phyloP scores from a whole-genome alignment of 1,140 invertebrate genomes.

The Lucilia cuprina region DNA sequence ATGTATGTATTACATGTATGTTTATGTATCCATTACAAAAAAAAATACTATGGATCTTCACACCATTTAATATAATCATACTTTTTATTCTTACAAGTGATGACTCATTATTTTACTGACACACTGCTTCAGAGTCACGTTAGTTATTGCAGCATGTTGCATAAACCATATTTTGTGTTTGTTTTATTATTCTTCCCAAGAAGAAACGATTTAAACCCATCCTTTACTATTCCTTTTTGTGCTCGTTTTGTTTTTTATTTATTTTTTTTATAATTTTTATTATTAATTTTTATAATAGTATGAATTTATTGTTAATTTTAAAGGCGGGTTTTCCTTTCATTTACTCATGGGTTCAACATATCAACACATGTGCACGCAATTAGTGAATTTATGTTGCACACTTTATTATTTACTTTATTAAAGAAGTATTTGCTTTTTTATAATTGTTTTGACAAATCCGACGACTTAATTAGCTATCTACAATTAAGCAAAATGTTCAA shows the following conservation, averaged over 20 bases:
- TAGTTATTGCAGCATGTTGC: too few species aligned
- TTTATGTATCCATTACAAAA: not conserved
- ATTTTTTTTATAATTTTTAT: too few species aligned
- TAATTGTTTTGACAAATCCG: too few species aligned
- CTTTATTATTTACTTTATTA: too few species aligned
- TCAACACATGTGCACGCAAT: not conserved
- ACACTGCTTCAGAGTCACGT: too few species aligned
- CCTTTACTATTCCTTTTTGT: not conserved
- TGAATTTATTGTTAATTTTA: not conserved
- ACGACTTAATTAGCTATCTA: too few species aligned
- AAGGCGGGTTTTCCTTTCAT: not conserved
- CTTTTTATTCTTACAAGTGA: not conserved
- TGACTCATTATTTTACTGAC: too few species aligned
- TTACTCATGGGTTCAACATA: not conserved
- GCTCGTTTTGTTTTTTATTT: not conserved
- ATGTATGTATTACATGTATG: not conserved
- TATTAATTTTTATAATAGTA: too few species aligned
- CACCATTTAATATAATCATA: not conserved
- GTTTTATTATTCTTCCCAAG: not conserved
- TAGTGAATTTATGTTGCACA: not conserved
- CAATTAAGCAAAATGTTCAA: too few species aligned
- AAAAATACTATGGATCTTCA: not conserved
- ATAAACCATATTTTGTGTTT: too few species aligned
- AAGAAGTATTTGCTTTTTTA: too few species aligned
- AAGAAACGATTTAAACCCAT: not conserved